Conservation (phyloP, 2,113 vertebrate species). For the Myrmecobius fasciatus region DNA sequence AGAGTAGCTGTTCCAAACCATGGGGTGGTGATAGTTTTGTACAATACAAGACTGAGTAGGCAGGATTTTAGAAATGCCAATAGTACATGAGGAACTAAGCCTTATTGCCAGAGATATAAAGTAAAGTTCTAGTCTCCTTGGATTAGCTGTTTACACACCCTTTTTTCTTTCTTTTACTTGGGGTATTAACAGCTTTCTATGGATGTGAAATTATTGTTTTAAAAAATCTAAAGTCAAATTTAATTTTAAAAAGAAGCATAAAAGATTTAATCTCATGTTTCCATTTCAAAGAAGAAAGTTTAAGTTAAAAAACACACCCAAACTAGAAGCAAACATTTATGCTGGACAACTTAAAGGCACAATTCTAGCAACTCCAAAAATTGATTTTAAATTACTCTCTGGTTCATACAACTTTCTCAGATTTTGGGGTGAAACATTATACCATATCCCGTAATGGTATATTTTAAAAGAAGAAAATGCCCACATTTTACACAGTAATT, state of each 20-base stretch:
- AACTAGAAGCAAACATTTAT: conserved; percentile 56
- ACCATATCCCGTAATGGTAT: conserved; percentile 46
- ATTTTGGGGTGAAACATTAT: conserved; percentile 37
- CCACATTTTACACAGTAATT: conserved; percentile 46
- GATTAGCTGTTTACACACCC: conserved; percentile 61
- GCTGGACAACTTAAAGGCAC: conserved; percentile 59
- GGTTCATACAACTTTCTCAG: conserved; percentile 55
- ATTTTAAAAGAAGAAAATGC: conserved; percentile 47
- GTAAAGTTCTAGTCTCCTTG: conserved; percentile 67
- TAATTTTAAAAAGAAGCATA: conserved; percentile 64
- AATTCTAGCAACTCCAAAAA: conserved; percentile 53
- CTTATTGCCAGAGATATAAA: conserved; percentile 71
- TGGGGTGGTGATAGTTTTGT: conserved; percentile 65
- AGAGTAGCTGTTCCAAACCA: conserved; percentile 64
- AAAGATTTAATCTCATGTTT: conserved; percentile 65
- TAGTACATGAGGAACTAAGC: conserved; percentile 73
- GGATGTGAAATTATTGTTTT: conserved; percentile 68
- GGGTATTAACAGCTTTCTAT: conserved; percentile 65
- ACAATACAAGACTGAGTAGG: conserved; percentile 56
- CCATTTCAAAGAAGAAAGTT: conserved; percentile 62
- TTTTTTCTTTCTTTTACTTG: conserved; percentile 76
- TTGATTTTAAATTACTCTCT: conserved; percentile 45
- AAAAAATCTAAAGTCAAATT: conserved; percentile 68
- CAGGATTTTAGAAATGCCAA: conserved; percentile 67
- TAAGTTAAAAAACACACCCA: background rate